Conservation (phyloP, 2,113 vertebrate species). For the Jaculus jaculus region DNA sequence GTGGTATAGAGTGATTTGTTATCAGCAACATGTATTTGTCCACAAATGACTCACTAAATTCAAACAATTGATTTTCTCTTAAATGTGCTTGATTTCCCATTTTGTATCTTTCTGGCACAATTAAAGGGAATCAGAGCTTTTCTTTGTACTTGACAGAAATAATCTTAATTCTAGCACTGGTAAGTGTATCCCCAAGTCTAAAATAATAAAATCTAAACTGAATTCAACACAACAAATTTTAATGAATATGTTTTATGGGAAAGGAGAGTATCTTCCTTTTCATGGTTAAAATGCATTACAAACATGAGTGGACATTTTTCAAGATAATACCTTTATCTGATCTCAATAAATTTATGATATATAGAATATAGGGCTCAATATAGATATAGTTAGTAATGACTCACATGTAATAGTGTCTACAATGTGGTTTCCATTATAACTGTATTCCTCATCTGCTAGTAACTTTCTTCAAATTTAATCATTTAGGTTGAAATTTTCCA, state of each 20-base stretch:
- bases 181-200: slow-evolving; percentile 6
- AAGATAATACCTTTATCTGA: slow-evolving; percentile 32
- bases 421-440: slow-evolving; percentile 69
- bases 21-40: background rate
- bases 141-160: slow-evolving; percentile 37
- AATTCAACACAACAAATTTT: slow-evolving; percentile 56
- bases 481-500: slow-evolving; percentile 73
- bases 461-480: slow-evolving; percentile 73
- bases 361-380: background rate
- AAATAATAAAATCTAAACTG: slow-evolving; percentile 42
- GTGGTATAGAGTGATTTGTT: background rate
- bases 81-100: background rate
- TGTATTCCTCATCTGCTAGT: slow-evolving; percentile 63
- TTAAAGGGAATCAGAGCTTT: slow-evolving; percentile 26
- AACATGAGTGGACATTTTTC: slow-evolving; percentile 8
- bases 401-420: slow-evolving; percentile 57
- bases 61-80: slow-evolving; percentile 5
- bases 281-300: slow-evolving; percentile 41
- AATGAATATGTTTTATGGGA: background rate
- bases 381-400: slow-evolving; percentile 29
- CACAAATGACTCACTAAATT: slow-evolving; percentile 32
- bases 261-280: slow-evolving; percentile 35
- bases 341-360: slow-evolving; percentile 33
- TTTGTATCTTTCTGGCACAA: background rate
- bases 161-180: background rate